Base-by-base conservation (phyloP, 2,113 vertebrate species). In the Oncorhynchus keta region DNA sequence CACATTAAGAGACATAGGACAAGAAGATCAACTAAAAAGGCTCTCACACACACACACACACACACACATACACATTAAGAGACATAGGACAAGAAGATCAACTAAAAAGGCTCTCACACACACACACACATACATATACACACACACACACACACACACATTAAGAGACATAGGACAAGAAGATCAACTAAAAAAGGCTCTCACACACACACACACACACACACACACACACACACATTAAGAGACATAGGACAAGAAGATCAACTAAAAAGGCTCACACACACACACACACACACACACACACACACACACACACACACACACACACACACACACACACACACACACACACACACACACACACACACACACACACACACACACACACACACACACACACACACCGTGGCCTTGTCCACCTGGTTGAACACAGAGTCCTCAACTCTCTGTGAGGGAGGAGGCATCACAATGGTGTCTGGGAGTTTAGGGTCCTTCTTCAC, bases 401-500 rank as follows among this genome's bases (percentile, higher is more conserved):
- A 48, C 22, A 95, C 97, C 93, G 94, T 93, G n/a, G 96, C 94
- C 82, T 96, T 98, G 59, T 97, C 96, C 80, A 96, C 94, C 74
- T 97, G 93, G 85, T 97, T 95, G 86, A 98, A 98, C 76, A 98
- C 91, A 12, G 95, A 96, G 26, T 93, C 93, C 68, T 89, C 89
- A 62, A 90, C 81, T 92, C 96, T 94, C 0, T 95, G 95, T 45
- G 94, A 93, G 35, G 94, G 95, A 3, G 96, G 96, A 7, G 94
- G 93, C 86, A 96, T 92, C 81, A 95, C 92, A 49, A 93, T 89
- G 12, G 90, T 92, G 82, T 92, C 85, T 7, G 93, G 92, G 3
- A 97, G 75, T 79, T 94, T 94, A 16, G 97, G 97, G 70, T 98
- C 96, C 82, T 95, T 92, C 79, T 95, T 95, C 69, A 98, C 91